phyloP scores from a whole-genome alignment of 2,797 vertebrate species.

The Fundulus diaphanus region DNA sequence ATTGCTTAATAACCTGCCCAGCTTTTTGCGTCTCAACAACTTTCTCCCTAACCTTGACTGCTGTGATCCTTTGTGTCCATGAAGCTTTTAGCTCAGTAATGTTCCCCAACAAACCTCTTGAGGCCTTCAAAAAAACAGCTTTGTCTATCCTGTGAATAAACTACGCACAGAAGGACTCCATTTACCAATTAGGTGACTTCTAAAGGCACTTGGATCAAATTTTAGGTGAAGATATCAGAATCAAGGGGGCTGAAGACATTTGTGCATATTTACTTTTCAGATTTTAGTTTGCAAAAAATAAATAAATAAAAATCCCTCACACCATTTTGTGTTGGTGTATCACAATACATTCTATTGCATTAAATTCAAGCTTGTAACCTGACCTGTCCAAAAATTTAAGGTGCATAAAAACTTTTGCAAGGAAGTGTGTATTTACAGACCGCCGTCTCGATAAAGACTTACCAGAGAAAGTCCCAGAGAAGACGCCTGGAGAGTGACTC shows the following conservation, averaged over 20 bases:
- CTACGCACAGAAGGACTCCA: not conserved
- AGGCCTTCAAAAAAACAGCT: not conserved
- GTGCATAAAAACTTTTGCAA: not conserved
- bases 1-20: not conserved
- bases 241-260: not conserved
- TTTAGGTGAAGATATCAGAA: not conserved
- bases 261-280: not conserved
- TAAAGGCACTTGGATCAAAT: not conserved
- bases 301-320: not conserved
- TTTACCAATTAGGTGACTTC: not conserved
- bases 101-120: not conserved
- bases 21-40: not conserved
- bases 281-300: not conserved
- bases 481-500: conserved; percentile 92
- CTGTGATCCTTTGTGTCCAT: not conserved
- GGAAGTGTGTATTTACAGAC: not conserved
- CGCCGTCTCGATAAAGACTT: conserved; percentile 13
- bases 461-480: conserved; percentile 97
- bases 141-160: not conserved
- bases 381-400: not conserved
- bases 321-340: not conserved
- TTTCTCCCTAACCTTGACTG: not conserved
- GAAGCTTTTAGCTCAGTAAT: not conserved
- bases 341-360: not conserved
- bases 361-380: not conserved